Base-by-base conservation (phyloP, 2,797 vertebrate species). In the Hapalemur alaotrensis region DNA sequence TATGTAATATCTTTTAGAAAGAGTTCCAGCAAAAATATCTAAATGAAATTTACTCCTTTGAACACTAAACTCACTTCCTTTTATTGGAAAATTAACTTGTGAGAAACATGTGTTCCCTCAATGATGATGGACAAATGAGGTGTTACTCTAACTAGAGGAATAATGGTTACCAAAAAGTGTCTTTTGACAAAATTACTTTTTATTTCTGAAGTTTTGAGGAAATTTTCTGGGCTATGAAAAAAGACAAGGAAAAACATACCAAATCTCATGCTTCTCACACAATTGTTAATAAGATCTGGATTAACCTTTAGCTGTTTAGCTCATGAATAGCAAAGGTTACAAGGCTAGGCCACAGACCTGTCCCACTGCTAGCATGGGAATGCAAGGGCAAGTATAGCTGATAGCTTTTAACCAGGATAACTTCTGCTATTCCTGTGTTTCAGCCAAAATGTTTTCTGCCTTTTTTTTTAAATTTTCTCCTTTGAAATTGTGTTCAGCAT, bases 1-100 rank as follows among this genome's bases (percentile, higher is more conserved):
- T 81, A 92, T 92, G 89, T 90, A 94, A 92, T 89, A 87, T 95
- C 96, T 84, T 84, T 89, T 86, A 94, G 70, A 96, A 87, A 87
- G 41, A 86, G 70, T 89, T 96, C 97, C 97, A 98, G 95, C 59
- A 97, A 95, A 97, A 97, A 97, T 80, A 96, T 72, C 76, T 57
- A 86, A 59, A 48, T 85, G 79, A 95, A 95, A 94, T 80, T 17
- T 79, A 84, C 81, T 94, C 65, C 93, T 97, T 96, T 97, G 96
- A 97, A 96, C 91, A 25, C 0, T 23, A 63, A 91, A 94, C 96
- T 95, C 72, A 46, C 48, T 95, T 95, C 91, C 89, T 96, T 82
- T 95, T 65, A 82, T 86, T 95, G 96, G 96, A 97, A 97, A 97
- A 97, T 97, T 94, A 95, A 97, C 95, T 96, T 95, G 70, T 43